phyloP scores from a whole-genome alignment of 2,797 vertebrate species.

The Taeniopygia guttata region DNA sequence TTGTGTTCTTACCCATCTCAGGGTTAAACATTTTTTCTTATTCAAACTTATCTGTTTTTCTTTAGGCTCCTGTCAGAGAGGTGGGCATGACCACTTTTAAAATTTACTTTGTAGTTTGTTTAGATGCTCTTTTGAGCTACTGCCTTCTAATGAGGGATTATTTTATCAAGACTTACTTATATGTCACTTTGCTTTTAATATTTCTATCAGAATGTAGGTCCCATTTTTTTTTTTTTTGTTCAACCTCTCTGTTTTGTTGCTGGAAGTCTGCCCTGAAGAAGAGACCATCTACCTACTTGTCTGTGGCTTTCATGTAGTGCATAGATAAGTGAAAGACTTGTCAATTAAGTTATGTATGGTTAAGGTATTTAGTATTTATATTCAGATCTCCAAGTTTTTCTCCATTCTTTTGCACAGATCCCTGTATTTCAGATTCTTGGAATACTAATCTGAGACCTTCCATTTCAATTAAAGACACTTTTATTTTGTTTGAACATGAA shows the following conservation, averaged over 20 bases:
- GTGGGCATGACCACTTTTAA: background rate
- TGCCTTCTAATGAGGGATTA: background rate
- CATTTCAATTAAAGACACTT: background rate
- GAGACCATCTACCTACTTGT: background rate
- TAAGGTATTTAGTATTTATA: background rate
- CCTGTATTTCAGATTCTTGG: background rate
- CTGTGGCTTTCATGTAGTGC: background rate
- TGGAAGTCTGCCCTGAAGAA: background rate
- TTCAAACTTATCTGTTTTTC: background rate
- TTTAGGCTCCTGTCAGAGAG: background rate
- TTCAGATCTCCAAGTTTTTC: background rate
- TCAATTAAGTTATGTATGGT: background rate
- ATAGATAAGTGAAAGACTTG: background rate
- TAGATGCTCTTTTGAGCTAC: background rate
- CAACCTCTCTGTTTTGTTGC: background rate
- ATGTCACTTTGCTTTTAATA: background rate
- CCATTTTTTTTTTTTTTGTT: background rate
- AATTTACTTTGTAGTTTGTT: background rate
- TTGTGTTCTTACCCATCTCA: background rate
- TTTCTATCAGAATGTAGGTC: background rate
- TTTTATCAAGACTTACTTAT: background rate
- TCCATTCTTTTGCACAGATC: background rate
- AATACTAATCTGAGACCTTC: background rate
- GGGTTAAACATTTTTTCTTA: background rate
- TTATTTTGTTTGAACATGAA: background rate